These are phyloP conservation scores for Tetragnatha versicolor DNA, from an alignment of 1,140 invertebrate species.

Conservation along the genomic window DNA sequence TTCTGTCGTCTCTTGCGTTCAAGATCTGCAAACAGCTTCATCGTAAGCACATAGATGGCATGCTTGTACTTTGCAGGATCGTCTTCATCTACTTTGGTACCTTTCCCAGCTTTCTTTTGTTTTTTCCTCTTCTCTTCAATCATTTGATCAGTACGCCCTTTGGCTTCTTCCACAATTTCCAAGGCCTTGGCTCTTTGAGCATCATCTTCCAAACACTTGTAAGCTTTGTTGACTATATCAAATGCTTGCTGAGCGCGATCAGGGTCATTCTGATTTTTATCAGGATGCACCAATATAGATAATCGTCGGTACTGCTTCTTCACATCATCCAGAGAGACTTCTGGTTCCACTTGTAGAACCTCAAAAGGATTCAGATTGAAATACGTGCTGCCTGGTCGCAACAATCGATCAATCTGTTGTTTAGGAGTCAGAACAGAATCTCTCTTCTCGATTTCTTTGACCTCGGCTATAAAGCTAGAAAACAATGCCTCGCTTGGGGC, in stretches of 20 bases:
- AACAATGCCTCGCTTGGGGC: constrained; percentile 37
- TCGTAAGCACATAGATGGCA: constrained; percentile 95
- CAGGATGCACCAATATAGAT: constrained; percentile 97
- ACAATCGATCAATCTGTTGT: constrained; percentile 92
- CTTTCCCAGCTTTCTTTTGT: constrained; percentile 89
- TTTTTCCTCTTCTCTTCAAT: constrained; percentile 95
- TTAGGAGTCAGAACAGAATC: constrained; percentile 90
- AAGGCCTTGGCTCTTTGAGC: constrained; percentile 91
- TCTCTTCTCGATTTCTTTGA: constrained; percentile 93
- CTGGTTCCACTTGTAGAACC: constrained; percentile 93
- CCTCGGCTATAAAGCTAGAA: constrained; percentile 68
- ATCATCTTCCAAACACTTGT: constrained; percentile 95
- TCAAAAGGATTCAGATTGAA: constrained; percentile 97
- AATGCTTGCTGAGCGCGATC: constrained; percentile 87
- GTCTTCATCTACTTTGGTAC: constrained; percentile 88
- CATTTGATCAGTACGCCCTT: constrained; percentile 91
- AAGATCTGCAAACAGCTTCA: constrained; percentile 98
- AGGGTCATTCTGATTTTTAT: constrained; percentile 95
- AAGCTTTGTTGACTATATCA: constrained; percentile 89
- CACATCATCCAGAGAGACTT: constrained; percentile 85
- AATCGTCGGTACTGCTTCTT: constrained; percentile 96
- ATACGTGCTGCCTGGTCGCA: constrained; percentile 93
- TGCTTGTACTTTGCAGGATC: constrained; percentile 88
- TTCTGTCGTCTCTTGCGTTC: constrained; percentile 82
- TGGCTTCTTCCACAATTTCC: constrained; percentile 97